Percentiles rank a stretch among this genome's conserved stretches.
Conservation (phyloP, 2,888 invertebrate species). For the Amitus sp. region DNA sequence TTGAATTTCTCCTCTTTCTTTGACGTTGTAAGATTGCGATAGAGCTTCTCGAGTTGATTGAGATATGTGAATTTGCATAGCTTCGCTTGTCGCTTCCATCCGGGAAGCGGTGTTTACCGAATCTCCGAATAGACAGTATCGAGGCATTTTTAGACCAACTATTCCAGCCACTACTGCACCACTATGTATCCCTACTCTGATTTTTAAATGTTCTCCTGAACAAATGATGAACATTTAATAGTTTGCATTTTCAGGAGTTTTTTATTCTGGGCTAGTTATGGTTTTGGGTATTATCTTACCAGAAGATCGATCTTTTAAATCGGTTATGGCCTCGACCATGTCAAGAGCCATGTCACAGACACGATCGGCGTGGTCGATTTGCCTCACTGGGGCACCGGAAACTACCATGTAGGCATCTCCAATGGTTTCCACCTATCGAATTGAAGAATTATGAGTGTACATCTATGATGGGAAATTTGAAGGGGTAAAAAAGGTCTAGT, state of each 20-base stretch:
- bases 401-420: conserved; percentile 99
- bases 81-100: conserved; percentile 92
- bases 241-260: background rate
- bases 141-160: conserved; percentile 93
- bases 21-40: conserved; percentile 78
- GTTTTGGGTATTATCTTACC: too few relatives aligned
- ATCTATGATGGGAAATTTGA: too few relatives aligned
- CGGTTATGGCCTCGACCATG: conserved; percentile 93
- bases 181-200: conserved; percentile 88
- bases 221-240: background rate
- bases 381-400: conserved; percentile 92
- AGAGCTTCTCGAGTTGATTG: conserved; percentile 85
- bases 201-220: conserved; percentile 81
- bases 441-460: background rate
- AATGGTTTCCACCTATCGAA: conserved; percentile 90
- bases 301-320: conserved; percentile 92
- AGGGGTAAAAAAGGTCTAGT: too few relatives aligned
- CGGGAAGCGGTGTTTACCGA: conserved; percentile 91
- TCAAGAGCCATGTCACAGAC: conserved; percentile 96
- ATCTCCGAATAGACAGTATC: conserved; percentile 85
- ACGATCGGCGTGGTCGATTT: conserved; percentile 89
- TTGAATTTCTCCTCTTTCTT: conserved; percentile 84
- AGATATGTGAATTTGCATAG: conserved; percentile 96
- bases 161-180: conserved; percentile 94
- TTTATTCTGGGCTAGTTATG: too few relatives aligned